phyloP scores from a whole-genome alignment of 2,888 invertebrate genomes.

The Pomacea canaliculata region DNA sequence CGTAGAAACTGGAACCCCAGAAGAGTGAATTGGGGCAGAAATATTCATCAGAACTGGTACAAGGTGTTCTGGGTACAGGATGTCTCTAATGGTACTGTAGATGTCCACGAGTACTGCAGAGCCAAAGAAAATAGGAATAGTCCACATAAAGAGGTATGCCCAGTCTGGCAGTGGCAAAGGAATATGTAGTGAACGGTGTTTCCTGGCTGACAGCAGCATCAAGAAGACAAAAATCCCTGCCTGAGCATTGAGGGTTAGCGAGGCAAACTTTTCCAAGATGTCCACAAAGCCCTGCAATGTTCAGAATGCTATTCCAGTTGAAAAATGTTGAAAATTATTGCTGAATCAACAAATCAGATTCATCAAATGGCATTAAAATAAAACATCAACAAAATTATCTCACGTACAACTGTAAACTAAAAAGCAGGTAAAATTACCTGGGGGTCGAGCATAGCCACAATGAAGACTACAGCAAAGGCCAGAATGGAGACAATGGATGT shows the following conservation, averaged over 20 bases:
- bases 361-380: too few relatives aligned
- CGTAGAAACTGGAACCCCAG: too few relatives aligned
- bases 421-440: constrained; percentile 43
- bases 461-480: constrained; percentile 59
- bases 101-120: constrained; percentile 53
- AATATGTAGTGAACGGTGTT: constrained; percentile 35
- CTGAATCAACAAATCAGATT: too few relatives aligned
- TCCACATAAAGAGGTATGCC: constrained; percentile 45
- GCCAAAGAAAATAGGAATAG: constrained; percentile 62
- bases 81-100: constrained; percentile 26
- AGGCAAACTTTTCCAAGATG: constrained; percentile 66
- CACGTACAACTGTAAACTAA: too few relatives aligned
- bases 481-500: neutral
- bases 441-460: constrained; percentile 64
- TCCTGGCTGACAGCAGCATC: constrained; percentile 54
- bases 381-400: neutral
- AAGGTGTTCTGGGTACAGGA: constrained; percentile 11
- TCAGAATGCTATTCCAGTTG: too few relatives aligned
- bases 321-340: too few relatives aligned
- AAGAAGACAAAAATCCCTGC: constrained; percentile 62
- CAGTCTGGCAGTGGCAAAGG: constrained; percentile 55
- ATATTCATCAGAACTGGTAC: neutral
- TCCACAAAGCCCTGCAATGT: constrained; percentile 60
- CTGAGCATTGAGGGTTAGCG: constrained; percentile 62
- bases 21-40: too few relatives aligned